These are phyloP conservation scores for Mamestra configurata DNA, from an alignment of 1,140 invertebrate genomes.

Conservation along the genomic window DNA sequence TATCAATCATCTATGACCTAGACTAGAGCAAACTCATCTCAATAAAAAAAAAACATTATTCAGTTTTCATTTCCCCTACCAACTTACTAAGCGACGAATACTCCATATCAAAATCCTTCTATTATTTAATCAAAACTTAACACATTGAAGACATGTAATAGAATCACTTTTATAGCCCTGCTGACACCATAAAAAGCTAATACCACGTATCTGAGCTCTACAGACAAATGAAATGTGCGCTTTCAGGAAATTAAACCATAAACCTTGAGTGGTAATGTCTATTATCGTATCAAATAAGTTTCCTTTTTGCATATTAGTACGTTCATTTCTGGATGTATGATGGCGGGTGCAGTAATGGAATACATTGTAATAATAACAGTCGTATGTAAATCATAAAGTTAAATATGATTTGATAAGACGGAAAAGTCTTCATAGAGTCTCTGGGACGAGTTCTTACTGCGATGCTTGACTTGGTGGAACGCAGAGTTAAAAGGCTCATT, in stretches of 20 bases:
- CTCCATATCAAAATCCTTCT: conserved; percentile 5
- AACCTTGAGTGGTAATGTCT: conserved; percentile 64
- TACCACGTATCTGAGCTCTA: conserved; percentile 60
- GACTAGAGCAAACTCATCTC: too few relatives aligned
- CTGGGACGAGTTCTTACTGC: too few relatives aligned
- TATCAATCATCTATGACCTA: too few relatives aligned
- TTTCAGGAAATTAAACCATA: conserved; percentile 83
- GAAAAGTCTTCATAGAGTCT: too few relatives aligned
- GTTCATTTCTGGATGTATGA: conserved; percentile 17
- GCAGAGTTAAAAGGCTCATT: too few relatives aligned
- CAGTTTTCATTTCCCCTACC: too few relatives aligned
- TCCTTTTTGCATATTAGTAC: conserved; percentile 46
- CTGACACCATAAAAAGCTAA: conserved; percentile 59
- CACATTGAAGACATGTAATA: conserved; percentile 61
- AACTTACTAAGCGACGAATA: neutral
- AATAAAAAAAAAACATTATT: too few relatives aligned
- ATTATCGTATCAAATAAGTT: conserved; percentile 40
- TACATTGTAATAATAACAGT: conserved; percentile 23
- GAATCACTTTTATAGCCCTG: conserved; percentile 64
- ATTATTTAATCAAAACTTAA: conserved; percentile 67
- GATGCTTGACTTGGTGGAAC: too few relatives aligned
- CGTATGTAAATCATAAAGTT: neutral
- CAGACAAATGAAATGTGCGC: conserved; percentile 64
- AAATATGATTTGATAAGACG: neutral
- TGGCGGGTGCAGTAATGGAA: neutral